Conservation (phyloP, 23 tunicate genomes). For the Styela plicata region DNA sequence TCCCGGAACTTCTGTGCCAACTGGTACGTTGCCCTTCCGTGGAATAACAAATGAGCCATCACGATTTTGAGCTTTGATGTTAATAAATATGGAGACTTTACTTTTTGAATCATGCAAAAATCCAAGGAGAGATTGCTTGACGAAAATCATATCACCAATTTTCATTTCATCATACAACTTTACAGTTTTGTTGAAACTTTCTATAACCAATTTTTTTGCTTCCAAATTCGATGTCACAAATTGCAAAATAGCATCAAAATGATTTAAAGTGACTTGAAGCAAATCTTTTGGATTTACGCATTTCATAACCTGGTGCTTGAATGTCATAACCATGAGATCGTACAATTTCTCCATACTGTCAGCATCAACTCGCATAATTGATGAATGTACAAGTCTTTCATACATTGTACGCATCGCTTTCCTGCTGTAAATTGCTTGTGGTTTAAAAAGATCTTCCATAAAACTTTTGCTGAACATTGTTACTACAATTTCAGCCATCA, state of each 20-base stretch:
- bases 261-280: constrained; percentile 65
- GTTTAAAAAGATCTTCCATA: constrained; percentile 49
- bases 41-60: constrained; percentile 54
- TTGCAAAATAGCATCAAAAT: constrained; percentile 52
- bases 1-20: constrained; percentile 70
- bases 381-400: constrained; percentile 62
- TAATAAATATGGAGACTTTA: constrained; percentile 75
- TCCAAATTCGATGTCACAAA: constrained; percentile 34
- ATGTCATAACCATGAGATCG: constrained; percentile 93
- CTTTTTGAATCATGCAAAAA: constrained; percentile 66
- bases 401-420: constrained; percentile 45
- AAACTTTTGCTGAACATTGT: constrained; percentile 55
- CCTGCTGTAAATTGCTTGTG: constrained; percentile 54
- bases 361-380: constrained; percentile 71
- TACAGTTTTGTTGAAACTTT: constrained; percentile 31
- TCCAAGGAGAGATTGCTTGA: constrained; percentile 52
- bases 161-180: constrained; percentile 33
- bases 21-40: constrained; percentile 47
- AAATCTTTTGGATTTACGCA: constrained; percentile 35
- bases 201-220: constrained; percentile 18
- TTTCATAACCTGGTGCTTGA: constrained; percentile 57
- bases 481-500: constrained; percentile 54
- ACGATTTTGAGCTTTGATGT: constrained; percentile 54
- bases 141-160: constrained; percentile 38
- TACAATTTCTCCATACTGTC: constrained; percentile 87